A percentile compares a stretch with the other conserved stretches of the same genome.
phyloP scores from a whole-genome alignment of 2,888 invertebrate species.

The Venustoraphidia nigricollis region DNA sequence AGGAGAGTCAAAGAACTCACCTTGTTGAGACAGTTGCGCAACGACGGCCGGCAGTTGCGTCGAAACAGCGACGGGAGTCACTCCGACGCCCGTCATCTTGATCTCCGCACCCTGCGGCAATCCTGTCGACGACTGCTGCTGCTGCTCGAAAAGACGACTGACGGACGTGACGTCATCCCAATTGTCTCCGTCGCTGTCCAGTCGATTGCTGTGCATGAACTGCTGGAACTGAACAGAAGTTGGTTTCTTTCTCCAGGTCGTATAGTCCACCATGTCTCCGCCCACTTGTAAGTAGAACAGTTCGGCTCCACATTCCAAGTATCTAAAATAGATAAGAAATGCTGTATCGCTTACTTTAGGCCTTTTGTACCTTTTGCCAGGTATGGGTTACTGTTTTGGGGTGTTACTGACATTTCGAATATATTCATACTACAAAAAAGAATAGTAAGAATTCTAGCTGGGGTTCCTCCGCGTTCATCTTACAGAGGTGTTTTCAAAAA shows the following conservation, averaged over 20 bases:
- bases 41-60: slow-evolving; percentile 44
- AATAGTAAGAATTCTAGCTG: no score
- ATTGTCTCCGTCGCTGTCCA: slow-evolving; percentile 26
- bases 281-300: slow-evolving; percentile 75
- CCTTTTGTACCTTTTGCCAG: no score
- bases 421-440: no score
- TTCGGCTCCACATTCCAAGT: slow-evolving; percentile 57
- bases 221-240: slow-evolving; percentile 57
- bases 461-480: no score
- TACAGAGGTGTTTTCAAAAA: no score
- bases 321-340: slow-evolving; percentile 15
- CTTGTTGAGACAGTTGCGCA: slow-evolving; percentile 42
- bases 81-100: slow-evolving; percentile 39
- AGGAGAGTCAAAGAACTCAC: slow-evolving; percentile 20
- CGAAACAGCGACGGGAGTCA: slow-evolving; percentile 42
- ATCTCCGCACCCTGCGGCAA: slow-evolving; percentile 35
- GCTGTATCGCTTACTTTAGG: no score
- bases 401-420: no score
- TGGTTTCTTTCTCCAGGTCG: slow-evolving; percentile 68
- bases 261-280: slow-evolving; percentile 80
- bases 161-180: slow-evolving; percentile 12
- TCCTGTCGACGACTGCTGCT: slow-evolving; percentile 8
- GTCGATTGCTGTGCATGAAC: slow-evolving; percentile 57
- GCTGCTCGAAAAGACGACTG: background rate
- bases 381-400: no score